Percentiles rank a stretch among this genome's conserved stretches.
Evolutionary conservation across 2,888 invertebrate genomes (phyloP).

Genomic region (Xanthorhoe spadicearia): DNA sequence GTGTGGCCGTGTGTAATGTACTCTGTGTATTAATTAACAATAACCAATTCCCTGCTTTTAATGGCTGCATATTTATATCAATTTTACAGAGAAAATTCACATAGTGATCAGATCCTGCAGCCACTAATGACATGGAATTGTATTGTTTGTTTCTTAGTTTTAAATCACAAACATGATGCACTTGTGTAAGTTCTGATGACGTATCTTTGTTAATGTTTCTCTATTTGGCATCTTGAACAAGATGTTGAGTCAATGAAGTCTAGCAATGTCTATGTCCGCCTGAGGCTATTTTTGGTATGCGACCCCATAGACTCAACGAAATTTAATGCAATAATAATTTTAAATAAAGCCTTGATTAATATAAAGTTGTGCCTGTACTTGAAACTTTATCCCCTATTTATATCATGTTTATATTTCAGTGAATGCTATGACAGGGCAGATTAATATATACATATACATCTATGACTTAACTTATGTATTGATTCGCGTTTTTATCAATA

Average conservation of each 20-base stretch:
- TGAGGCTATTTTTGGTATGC: conserved; percentile 63
- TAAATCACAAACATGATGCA: conserved; percentile 68
- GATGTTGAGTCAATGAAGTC: conserved; percentile 51
- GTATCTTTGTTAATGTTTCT: conserved; percentile 58
- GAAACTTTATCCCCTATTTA: conserved; percentile 21
- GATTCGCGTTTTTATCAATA: conserved; percentile 61
- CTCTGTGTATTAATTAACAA: conserved; percentile 43
- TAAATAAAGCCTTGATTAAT: conserved; percentile 14
- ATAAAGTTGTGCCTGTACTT: conserved; percentile 43
- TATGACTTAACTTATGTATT: conserved; percentile 58
- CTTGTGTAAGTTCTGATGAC: conserved; percentile 69
- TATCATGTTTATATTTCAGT: conserved; percentile 38
- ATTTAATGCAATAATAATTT: conserved; percentile 29
- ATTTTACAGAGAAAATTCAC: conserved; percentile 50
- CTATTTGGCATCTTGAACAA: conserved; percentile 45
- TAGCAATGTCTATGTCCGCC: conserved; percentile 42
- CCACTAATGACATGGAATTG: conserved; percentile 50
- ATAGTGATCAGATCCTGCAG: conserved; percentile 58
- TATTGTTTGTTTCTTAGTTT: conserved; percentile 62
- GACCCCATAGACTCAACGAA: conserved; percentile 51
- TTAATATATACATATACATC: conserved; percentile 47
- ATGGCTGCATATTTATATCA: conserved; percentile 49
- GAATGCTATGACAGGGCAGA: conserved; percentile 48
- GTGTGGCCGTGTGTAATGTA: conserved; percentile 49
- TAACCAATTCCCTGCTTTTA: conserved; percentile 47